Percentiles rank a stretch among this genome's conserved stretches.
phyloP scores from a whole-genome alignment of 53 echinoderm and acorn worm genomes.

The Henricia sp. region DNA sequence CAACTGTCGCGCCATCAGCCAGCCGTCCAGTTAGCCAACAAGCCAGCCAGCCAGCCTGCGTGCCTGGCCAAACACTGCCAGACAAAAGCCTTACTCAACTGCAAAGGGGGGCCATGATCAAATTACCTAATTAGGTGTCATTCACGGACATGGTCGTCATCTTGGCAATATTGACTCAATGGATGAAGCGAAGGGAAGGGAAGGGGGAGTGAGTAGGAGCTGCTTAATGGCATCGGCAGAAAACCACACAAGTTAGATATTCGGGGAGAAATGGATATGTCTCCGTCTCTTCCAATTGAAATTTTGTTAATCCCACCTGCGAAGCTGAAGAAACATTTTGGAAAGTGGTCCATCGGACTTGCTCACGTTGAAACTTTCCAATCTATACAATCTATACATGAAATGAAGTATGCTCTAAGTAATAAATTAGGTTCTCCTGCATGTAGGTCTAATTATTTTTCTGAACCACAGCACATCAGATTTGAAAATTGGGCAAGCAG shows the following conservation, averaged over 20 bases:
- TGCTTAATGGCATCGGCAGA: neutral
- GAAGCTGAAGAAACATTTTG: slow-evolving; percentile 35
- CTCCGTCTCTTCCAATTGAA: neutral
- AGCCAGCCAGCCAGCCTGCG: too few relatives aligned
- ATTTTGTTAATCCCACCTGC: slow-evolving; percentile 20
- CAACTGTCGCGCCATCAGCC: slow-evolving; percentile 51
- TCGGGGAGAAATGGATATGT: neutral
- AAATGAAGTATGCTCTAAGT: too few relatives aligned
- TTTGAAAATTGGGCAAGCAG: too few relatives aligned
- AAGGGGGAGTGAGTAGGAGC: neutral
- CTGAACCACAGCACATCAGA: too few relatives aligned
- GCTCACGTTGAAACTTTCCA: too few relatives aligned
- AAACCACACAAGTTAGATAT: neutral
- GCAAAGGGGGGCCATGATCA: slow-evolving; percentile 13
- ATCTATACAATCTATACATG: too few relatives aligned
- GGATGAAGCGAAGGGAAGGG: neutral
- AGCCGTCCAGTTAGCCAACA: too few relatives aligned
- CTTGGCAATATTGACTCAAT: slow-evolving; percentile 16
- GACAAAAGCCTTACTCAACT: neutral
- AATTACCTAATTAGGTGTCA: slow-evolving; percentile 43
- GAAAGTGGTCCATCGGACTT: too few relatives aligned
- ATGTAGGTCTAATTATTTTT: too few relatives aligned
- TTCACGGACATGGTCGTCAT: neutral
- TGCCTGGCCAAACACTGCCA: neutral
- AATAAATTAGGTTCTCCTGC: too few relatives aligned